These are phyloP conservation scores for Iselma pallidipennis DNA, from an alignment of 2,888 invertebrate species.

Conservation along the genomic window DNA sequence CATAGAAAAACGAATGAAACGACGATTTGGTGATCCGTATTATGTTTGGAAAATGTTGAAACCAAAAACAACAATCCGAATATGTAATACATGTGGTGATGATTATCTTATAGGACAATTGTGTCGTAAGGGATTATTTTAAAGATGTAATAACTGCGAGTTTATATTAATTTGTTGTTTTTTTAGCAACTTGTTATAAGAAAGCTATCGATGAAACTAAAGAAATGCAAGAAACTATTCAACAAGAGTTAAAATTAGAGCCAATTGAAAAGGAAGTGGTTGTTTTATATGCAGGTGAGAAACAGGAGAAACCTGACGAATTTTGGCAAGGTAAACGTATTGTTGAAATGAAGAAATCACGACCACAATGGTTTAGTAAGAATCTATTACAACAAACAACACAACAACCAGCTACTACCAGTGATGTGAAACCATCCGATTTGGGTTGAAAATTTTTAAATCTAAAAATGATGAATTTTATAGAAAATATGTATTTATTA, in stretches of 20 bases:
- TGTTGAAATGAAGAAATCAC: conserved; percentile 81
- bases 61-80: conserved; percentile 73
- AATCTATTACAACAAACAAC: conserved; percentile 81
- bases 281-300: conserved; percentile 84
- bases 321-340: conserved; percentile 74
- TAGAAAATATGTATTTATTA: neutral
- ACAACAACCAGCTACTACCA: conserved; percentile 69
- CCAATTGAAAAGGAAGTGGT: conserved; percentile 85
- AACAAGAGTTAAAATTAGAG: conserved; percentile 67
- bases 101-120: conserved; percentile 77
- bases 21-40: conserved; percentile 73
- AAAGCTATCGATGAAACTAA: conserved; percentile 81
- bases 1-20: conserved; percentile 71
- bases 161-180: conserved; percentile 8
- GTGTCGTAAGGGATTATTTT: conserved; percentile 69
- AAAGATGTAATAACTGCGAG: neutral
- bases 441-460: conserved; percentile 62
- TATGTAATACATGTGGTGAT: conserved; percentile 83
- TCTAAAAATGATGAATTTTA: neutral
- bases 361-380: conserved; percentile 87
- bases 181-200: conserved; percentile 81
- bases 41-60: conserved; percentile 70
- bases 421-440: conserved; percentile 74
- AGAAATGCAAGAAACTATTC: conserved; percentile 76
- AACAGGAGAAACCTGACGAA: conserved; percentile 64